A percentile compares a stretch with the other conserved stretches of the same genome.
These are phyloP conservation scores for Macaria notata DNA, from an alignment of 2,888 invertebrate genomes.

Conservation along the genomic window DNA sequence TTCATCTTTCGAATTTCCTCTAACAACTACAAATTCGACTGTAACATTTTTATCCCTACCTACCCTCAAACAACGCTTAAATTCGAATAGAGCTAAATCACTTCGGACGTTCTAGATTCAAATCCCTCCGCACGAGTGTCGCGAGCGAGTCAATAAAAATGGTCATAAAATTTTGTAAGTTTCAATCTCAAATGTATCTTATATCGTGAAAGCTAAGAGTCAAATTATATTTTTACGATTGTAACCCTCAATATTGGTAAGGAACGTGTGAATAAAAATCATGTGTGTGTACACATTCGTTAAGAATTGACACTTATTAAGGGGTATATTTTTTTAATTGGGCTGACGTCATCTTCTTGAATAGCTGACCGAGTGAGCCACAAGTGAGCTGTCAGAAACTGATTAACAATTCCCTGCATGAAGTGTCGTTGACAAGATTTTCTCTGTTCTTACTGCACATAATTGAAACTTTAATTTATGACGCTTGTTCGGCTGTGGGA, in stretches of 20 bases:
- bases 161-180: conserved; percentile 64
- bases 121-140: conserved; percentile 71
- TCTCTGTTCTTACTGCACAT: not conserved
- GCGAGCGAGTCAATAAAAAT: conserved; percentile 80
- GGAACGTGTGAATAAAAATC: conserved; percentile 81
- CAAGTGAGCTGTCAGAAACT: conserved; percentile 65
- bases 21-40: conserved; percentile 31
- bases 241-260: conserved; percentile 52
- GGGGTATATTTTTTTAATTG: conserved; percentile 80
- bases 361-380: conserved; percentile 61
- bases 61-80: conserved; percentile 41
- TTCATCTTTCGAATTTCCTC: conserved; percentile 22
- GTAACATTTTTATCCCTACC: conserved; percentile 38
- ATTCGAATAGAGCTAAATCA: conserved; percentile 39
- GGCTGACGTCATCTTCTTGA: conserved; percentile 78
- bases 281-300: conserved; percentile 81
- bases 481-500: too few species aligned
- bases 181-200: conserved; percentile 50
- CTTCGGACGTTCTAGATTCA: conserved; percentile 62
- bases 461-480: not conserved
- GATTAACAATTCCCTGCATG: conserved; percentile 62
- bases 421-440: conserved; percentile 23
- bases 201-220: conserved; percentile 41
- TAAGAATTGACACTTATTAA: conserved; percentile 82
- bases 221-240: conserved; percentile 32